Percentiles rank a stretch among this genome's conserved stretches.
phyloP scores from a whole-genome alignment of 2,113 vertebrate genomes.

The Sylvietta virens region DNA sequence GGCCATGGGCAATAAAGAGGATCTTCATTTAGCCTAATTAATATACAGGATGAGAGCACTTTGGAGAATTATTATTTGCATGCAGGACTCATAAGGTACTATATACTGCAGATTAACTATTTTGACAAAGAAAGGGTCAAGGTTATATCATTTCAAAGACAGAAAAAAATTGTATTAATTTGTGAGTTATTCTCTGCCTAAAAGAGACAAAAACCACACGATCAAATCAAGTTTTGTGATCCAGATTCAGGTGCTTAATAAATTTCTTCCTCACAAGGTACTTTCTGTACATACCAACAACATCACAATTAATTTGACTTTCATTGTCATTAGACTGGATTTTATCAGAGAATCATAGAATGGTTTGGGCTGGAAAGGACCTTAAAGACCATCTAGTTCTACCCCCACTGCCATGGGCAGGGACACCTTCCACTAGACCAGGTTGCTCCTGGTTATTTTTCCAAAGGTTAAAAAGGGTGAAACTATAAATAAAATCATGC shows the following conservation, averaged over 20 bases:
- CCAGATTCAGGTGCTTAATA: neutral
- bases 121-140: constrained; percentile 25
- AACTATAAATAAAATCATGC: neutral
- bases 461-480: neutral
- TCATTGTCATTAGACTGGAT: neutral
- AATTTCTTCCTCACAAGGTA: neutral
- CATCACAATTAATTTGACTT: neutral
- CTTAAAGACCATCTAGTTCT: neutral
- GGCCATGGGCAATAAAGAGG: constrained; percentile 26
- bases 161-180: neutral
- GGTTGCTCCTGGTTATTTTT: neutral
- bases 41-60: neutral
- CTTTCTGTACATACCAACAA: neutral
- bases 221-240: neutral
- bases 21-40: constrained; percentile 53
- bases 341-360: neutral
- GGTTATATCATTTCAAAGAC: neutral
- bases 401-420: neutral
- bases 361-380: neutral
- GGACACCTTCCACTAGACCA: neutral
- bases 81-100: neutral
- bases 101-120: neutral
- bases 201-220: neutral
- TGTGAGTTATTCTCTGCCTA: neutral
- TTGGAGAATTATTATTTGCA: constrained; percentile 38